Conservation (phyloP, 2,113 vertebrate genomes). For the Laterallus jamaicensis region DNA sequence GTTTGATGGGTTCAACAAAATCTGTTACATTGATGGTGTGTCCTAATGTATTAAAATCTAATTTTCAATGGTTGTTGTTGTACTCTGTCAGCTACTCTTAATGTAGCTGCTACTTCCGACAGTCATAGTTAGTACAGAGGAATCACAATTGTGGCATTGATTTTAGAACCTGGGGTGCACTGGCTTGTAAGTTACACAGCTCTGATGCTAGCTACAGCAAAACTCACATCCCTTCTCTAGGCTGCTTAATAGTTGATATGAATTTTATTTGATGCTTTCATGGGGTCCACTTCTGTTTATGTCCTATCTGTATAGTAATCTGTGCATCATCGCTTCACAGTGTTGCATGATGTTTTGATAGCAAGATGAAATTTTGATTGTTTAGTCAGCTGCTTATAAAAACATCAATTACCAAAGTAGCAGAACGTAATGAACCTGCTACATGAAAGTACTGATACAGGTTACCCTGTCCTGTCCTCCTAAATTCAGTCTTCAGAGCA, state of each 20-base stretch:
- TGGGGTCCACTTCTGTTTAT: rapidly evolving
- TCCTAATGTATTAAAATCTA: background rate
- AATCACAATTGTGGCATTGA: background rate
- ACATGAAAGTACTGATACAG: background rate
- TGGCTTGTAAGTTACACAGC: background rate
- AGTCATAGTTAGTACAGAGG: background rate
- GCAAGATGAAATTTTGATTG: background rate
- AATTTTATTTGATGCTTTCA: background rate
- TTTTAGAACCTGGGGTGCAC: background rate
- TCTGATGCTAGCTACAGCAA: background rate
- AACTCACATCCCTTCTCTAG: background rate
- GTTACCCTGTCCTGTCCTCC: background rate
- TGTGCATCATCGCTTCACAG: background rate
- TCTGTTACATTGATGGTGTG: background rate
- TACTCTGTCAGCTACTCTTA: background rate
- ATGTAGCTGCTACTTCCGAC: rapidly evolving
- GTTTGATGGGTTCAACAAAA: background rate
- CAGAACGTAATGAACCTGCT: background rate
- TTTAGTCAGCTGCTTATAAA: background rate
- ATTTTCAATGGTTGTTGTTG: background rate
- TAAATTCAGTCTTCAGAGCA: background rate
- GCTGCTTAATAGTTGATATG: background rate
- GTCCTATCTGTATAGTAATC: background rate
- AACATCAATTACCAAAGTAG: background rate
- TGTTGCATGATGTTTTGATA: rapidly evolving